A percentile compares a stretch with the other conserved stretches of the same genome.
Evolutionary conservation across 2,113 vertebrate species (phyloP).

Genomic region (Chaetodon auriga): DNA sequence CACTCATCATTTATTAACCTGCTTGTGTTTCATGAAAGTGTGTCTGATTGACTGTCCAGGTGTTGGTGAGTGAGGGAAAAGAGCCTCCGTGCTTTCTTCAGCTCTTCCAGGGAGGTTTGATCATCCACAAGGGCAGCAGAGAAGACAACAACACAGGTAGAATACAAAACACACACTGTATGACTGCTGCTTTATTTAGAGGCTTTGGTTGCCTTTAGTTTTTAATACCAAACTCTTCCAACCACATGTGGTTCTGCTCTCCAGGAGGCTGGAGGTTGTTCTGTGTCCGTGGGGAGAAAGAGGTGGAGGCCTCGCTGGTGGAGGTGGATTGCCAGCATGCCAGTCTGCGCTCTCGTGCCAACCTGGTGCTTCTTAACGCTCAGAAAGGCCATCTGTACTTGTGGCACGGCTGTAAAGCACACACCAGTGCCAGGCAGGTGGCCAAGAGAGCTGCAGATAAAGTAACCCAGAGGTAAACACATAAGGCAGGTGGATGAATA

Average conservation of each 20-base stretch:
- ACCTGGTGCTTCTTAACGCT: constrained; percentile 79
- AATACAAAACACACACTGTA: neutral
- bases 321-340: constrained; percentile 81
- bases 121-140: constrained; percentile 84
- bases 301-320: constrained; percentile 81
- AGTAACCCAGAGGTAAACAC: constrained; percentile 75
- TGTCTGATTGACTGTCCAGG: constrained; percentile 54
- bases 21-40: neutral
- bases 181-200: neutral
- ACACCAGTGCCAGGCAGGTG: constrained; percentile 72
- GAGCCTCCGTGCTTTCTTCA: constrained; percentile 88
- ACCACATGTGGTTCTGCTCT: neutral
- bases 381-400: constrained; percentile 75
- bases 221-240: neutral
- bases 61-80: constrained; percentile 85
- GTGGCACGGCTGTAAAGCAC: constrained; percentile 86
- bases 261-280: constrained; percentile 83
- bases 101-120: constrained; percentile 85
- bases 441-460: constrained; percentile 80
- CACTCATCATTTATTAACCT: too few species aligned
- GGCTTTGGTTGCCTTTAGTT: neutral
- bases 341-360: constrained; percentile 85
- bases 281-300: constrained; percentile 81
- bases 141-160: constrained; percentile 79
- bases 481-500: fast-evolving